Evolutionary conservation across 2,797 vertebrate genomes (phyloP), one percentile per base, ranked within the genome.

Genomic region (Poeciliopsis turneri): DNA sequence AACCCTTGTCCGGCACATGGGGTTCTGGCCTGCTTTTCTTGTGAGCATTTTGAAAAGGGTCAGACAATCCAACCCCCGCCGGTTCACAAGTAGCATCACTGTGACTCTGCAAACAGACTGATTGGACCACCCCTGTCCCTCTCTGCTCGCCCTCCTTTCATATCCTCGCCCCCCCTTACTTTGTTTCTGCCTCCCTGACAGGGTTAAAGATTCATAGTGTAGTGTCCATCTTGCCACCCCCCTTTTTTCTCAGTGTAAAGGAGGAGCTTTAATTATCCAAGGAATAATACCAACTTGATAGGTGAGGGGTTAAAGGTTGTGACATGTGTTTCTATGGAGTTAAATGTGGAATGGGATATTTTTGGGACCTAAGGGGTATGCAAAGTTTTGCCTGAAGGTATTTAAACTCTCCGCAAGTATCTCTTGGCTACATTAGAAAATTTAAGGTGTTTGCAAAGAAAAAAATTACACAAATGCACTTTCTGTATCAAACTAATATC

Each of bases 21-120:
- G 86, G 90, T 85, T 90, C 88, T 93, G 88, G 91, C 91, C 89
- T 88, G 88, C 84, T 94, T 95, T 92, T 89, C 86, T 92, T 86
- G 33, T 55, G 84, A 88, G 82, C 83, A 47, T 72, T 87, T 84
- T 87, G 90, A 93, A 92, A 91, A 79, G 89, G 92, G 88, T 94
- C 89, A 91, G 81, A 88, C 90, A 82, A 86, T 83, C 78, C 57
- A 43, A 30, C 43, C 70, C 73, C 78, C 84, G 68, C 47, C 59
- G 36, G 25, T 82, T 85, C 83, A 90, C 82, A 84, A 79, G 77
- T 76, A 73, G 80, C 87, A 88, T 84, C 84, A 23, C 7, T 81
- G 83, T 81, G 78, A 72, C 77, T 57, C 72, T 76, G 57, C 76
- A 77, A 81, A 53, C 81, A 71, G 72, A 81, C 82, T 89, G 88